Percentiles rank a stretch among this genome's conserved stretches.
These are phyloP conservation scores for Amblyjoppa proteus DNA, from an alignment of 2,888 invertebrate species.

Conservation along the genomic window DNA sequence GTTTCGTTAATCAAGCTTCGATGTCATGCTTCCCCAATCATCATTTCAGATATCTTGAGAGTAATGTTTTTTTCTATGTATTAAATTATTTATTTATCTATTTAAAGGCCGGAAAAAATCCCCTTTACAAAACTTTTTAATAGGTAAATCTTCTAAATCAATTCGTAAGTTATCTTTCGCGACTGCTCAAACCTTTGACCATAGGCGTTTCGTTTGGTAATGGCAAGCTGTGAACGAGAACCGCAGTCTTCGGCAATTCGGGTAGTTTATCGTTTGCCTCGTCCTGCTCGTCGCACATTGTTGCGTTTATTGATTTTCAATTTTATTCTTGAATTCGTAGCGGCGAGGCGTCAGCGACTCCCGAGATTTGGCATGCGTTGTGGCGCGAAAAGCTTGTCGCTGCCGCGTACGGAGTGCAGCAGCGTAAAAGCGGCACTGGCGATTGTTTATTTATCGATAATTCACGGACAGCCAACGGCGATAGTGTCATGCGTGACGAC, in stretches of 20 bases:
- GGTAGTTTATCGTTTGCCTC: conserved; percentile 78
- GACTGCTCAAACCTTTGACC: conserved; percentile 86
- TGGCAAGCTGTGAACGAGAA: conserved; percentile 89
- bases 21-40: too few relatives aligned
- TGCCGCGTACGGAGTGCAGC: background rate
- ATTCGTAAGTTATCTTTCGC: background rate
- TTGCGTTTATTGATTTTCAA: conserved; percentile 58
- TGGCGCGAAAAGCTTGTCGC: background rate
- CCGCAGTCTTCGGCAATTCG: conserved; percentile 89
- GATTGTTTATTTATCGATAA: conserved; percentile 28
- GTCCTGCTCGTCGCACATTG: conserved; percentile 63
- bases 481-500: background rate
- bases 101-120: background rate
- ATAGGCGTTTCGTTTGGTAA: conserved; percentile 89
- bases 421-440: background rate
- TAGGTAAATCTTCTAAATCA: background rate
- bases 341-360: conserved; percentile 1
- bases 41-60: too few relatives aligned
- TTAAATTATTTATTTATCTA: background rate
- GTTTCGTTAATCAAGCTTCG: too few relatives aligned
- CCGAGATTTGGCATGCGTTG: conserved; percentile 17
- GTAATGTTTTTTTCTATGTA: too few relatives aligned
- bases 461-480: background rate
- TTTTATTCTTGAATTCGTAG: conserved; percentile 44
- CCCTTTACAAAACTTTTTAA: background rate